Conservation (phyloP, 2,888 invertebrate species). For the Caenorhabditis drosophilae region DNA sequence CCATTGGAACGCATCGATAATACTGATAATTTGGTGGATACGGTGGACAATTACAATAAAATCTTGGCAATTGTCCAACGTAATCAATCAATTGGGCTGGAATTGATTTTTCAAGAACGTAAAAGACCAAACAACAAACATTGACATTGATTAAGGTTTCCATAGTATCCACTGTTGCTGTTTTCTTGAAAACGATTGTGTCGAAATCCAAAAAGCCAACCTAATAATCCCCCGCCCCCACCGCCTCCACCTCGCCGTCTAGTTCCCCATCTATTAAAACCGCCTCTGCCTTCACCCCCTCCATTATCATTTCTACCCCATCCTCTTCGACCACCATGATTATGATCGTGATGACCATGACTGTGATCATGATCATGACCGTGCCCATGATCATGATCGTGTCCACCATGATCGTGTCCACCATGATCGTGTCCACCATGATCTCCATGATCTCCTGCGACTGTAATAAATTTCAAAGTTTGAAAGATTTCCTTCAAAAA, state of each 20-base stretch:
- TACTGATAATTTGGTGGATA: conserved; percentile 29
- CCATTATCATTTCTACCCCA: neutral
- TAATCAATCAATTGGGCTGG: conserved; percentile 12
- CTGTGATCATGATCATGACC: neutral
- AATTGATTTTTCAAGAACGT: neutral
- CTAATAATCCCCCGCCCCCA: neutral
- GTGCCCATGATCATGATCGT: neutral
- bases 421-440: neutral
- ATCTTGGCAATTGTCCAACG: conserved; percentile 10
- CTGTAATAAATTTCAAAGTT: no score
- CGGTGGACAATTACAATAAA: conserved; percentile 25
- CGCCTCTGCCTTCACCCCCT: neutral
- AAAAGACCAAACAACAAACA: no score
- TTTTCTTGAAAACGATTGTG: no score
- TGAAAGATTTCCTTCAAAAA: no score
- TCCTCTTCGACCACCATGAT: neutral
- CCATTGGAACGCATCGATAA: conserved; percentile 13
- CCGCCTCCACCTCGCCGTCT: neutral
- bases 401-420: neutral
- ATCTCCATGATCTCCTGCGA: neutral
- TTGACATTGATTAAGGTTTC: no score
- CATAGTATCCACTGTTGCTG: no score
- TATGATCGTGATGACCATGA: neutral
- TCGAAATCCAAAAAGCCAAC: neutral
- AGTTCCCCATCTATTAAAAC: neutral